A percentile compares a stretch with the other conserved stretches of the same genome.
These are phyloP conservation scores for Drosophila falleni DNA, from an alignment of 2,888 invertebrate genomes.

Conservation along the genomic window DNA sequence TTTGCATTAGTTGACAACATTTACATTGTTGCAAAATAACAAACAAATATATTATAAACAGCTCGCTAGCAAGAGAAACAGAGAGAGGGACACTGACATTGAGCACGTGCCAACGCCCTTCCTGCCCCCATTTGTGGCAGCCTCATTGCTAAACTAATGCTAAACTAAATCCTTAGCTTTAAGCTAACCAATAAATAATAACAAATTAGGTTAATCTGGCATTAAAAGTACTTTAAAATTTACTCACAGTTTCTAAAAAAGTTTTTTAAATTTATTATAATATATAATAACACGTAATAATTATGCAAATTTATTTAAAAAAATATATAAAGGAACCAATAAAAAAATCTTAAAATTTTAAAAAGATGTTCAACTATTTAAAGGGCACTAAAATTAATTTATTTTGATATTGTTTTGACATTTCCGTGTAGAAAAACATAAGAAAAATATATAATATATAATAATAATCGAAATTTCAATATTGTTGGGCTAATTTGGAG, in stretches of 20 bases:
- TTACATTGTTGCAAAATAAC: slow-evolving; percentile 49
- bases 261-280: slow-evolving; percentile 6
- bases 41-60: slow-evolving; percentile 49
- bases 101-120: slow-evolving; percentile 59
- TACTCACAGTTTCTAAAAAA: neutral
- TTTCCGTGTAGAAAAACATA: slow-evolving; percentile 37
- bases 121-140: slow-evolving; percentile 36
- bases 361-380: neutral
- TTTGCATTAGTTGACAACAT: slow-evolving; percentile 52
- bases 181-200: slow-evolving; percentile 15
- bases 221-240: slow-evolving; percentile 1
- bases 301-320: neutral
- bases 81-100: slow-evolving; percentile 48
- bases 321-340: neutral
- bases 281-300: neutral
- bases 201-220: slow-evolving; percentile 20
- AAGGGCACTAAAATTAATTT: slow-evolving; percentile 37
- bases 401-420: slow-evolving; percentile 47
- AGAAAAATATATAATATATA: slow-evolving; percentile 24
- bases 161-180: slow-evolving; percentile 14
- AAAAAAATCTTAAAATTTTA: neutral
- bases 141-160: slow-evolving; percentile 2
- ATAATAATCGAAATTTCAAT: slow-evolving; percentile 5
- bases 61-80: slow-evolving; percentile 50
- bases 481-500: slow-evolving; percentile 59